These are phyloP conservation scores for Pygathrix nemaeus DNA, from an alignment of 2,113 vertebrate species.

Conservation along the genomic window DNA sequence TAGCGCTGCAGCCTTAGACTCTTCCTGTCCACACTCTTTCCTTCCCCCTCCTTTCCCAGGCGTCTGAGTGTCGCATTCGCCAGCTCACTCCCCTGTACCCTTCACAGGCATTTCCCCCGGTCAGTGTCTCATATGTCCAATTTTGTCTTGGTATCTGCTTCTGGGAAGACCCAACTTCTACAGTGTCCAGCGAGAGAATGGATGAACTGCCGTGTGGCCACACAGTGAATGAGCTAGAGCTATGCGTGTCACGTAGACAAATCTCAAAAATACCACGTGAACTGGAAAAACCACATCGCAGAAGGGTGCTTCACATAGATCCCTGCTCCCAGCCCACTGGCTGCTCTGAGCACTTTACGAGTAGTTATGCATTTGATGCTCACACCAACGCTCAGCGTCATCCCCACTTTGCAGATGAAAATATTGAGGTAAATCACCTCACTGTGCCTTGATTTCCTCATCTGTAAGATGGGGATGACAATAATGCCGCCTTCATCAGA, in stretches of 20 bases:
- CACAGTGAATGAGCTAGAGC: not conserved
- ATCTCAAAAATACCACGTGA: not conserved
- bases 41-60: not conserved
- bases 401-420: not conserved
- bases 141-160: not conserved
- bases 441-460: not conserved
- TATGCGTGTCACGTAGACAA: not conserved
- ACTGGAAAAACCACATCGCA: not conserved
- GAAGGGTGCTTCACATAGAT: not conserved
- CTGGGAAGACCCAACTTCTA: not conserved
- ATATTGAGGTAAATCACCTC: not conserved
- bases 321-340: not conserved
- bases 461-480: not conserved
- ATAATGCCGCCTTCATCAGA: not conserved
- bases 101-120: not conserved
- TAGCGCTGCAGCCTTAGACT: not conserved
- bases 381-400: too few species aligned
- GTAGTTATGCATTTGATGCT: not conserved
- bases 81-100: not conserved
- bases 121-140: not conserved
- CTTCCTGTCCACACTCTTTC: not conserved
- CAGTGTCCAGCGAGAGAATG: not conserved
- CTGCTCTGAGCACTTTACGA: not conserved
- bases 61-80: not conserved
- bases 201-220: not conserved